These are phyloP conservation scores for Eupeodes latifasciatus DNA, from an alignment of 2,888 invertebrate species.

Conservation along the genomic window DNA sequence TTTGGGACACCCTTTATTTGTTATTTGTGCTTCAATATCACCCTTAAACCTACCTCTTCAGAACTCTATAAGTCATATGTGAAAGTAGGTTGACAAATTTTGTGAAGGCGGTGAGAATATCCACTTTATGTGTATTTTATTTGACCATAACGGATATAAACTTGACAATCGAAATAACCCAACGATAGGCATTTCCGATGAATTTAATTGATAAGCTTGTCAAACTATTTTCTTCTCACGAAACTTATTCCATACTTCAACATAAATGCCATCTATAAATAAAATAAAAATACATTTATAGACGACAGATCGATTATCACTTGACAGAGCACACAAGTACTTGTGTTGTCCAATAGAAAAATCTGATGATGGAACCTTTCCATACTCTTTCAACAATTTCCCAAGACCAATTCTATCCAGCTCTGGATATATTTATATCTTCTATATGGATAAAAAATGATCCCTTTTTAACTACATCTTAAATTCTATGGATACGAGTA, in stretches of 20 bases:
- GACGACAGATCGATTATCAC: constrained; percentile 11
- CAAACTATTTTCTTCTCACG: background rate
- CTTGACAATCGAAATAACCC: background rate
- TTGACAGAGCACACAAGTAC: constrained; percentile 14
- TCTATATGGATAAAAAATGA: constrained; percentile 17
- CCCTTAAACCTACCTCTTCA: background rate
- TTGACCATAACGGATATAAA: background rate
- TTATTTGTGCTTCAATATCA: too few relatives aligned
- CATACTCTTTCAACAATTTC: background rate
- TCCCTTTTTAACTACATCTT: background rate
- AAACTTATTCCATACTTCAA: constrained; percentile 5
- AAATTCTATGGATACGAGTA: background rate
- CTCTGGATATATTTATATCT: constrained; percentile 12
- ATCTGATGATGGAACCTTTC: constrained; percentile 32
- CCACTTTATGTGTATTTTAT: background rate
- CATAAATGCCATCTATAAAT: constrained; percentile 17
- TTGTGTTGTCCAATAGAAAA: background rate
- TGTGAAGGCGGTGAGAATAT: background rate
- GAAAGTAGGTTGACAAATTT: background rate
- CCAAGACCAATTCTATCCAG: background rate
- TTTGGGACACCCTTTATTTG: too few relatives aligned
- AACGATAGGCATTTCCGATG: background rate
- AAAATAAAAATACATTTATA: background rate
- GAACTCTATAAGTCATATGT: background rate
- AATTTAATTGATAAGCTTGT: constrained; percentile 1